Conservation (phyloP, 2,797 vertebrate genomes). For the Syngnathus rostellatus region DNA sequence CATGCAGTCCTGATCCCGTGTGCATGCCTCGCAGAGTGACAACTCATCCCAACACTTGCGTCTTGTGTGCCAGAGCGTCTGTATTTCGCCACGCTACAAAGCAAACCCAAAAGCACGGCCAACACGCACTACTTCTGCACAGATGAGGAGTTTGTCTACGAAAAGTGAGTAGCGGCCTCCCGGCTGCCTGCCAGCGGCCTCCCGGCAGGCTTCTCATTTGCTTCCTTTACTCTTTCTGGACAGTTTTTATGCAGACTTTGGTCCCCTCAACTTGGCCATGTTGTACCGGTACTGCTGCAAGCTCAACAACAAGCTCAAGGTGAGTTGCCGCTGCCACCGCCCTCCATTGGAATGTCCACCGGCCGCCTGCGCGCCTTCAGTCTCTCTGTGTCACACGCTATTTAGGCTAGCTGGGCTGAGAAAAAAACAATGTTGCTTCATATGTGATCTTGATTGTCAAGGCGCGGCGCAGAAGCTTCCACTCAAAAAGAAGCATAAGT, state of each 20-base stretch:
- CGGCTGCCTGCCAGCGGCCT: no score
- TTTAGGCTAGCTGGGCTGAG: no score
- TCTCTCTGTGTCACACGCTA: no score
- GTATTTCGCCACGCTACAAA: constrained; percentile 91
- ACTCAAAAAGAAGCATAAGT: no score
- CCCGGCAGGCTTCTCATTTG: not conserved
- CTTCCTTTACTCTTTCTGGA: not conserved
- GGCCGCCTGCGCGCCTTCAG: constrained; percentile 20
- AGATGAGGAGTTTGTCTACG: constrained; percentile 91
- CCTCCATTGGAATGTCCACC: constrained; percentile 44
- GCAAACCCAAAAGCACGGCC: constrained; percentile 88
- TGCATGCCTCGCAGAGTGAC: no score
- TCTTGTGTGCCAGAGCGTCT: constrained; percentile 75
- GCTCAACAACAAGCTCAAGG: constrained; percentile 96
- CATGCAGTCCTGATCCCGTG: no score
- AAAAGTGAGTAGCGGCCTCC: constrained; percentile 79
- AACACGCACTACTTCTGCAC: constrained; percentile 97
- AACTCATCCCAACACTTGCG: not conserved
- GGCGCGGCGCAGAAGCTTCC: no score
- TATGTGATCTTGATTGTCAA: no score
- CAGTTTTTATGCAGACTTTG: constrained; percentile 58
- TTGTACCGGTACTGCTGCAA: constrained; percentile 95
- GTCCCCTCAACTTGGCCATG: constrained; percentile 79
- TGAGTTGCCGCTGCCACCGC: constrained; percentile 39
- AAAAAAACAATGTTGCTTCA: not conserved